Evolutionary conservation across 1,140 invertebrate genomes (phyloP), one percentile per base, ranked within the genome.

Genomic region (Euwallacea similis): DNA sequence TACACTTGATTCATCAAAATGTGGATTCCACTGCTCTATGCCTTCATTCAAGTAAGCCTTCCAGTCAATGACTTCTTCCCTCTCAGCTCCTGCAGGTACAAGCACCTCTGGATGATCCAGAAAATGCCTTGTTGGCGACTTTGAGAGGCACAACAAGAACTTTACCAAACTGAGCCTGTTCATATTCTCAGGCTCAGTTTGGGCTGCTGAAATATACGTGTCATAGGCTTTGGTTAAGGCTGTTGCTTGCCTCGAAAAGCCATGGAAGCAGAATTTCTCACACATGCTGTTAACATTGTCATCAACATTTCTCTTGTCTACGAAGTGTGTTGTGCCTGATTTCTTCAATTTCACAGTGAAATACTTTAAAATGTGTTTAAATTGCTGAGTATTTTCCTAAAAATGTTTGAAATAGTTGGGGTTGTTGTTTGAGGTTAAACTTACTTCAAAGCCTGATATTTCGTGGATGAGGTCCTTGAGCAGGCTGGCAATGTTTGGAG

Each of bases 261-360:
- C 79, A 70, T 81, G 79, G 59, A 80, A 80, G 21, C 67, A 66
- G 61, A 77, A 79, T 60, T 80, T 80, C 33, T 79, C 76, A 42
- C 73, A 61, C 73, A 81, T 76, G 44, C 76, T 74, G 33, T 70
- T 54, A n/a, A 80, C 73, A 44, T 66, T 74, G 21, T 59, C n/a
- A 60, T 80, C 76, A 13, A 81, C 75, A 44, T 80, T 78, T 62
- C 75, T 71, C 66, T 77, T 77, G 56, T 75, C 79, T 2, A 72
- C 53, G 53, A 77, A 77, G 43, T 76, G 79, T 65, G 78, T 77
- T 11, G 75, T 74, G 68, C 80, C 76, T 0, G 72, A 73, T 43
- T 75, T 75, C 58, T 75, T 73, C 59, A 80, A 44, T 8, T 65
- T 67, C 7, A 61, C 62, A 16, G 69, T 47, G 21, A 76, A 70